Evolutionary conservation across 2,888 invertebrate species (phyloP).

Genomic region (Cephalotes varians): DNA sequence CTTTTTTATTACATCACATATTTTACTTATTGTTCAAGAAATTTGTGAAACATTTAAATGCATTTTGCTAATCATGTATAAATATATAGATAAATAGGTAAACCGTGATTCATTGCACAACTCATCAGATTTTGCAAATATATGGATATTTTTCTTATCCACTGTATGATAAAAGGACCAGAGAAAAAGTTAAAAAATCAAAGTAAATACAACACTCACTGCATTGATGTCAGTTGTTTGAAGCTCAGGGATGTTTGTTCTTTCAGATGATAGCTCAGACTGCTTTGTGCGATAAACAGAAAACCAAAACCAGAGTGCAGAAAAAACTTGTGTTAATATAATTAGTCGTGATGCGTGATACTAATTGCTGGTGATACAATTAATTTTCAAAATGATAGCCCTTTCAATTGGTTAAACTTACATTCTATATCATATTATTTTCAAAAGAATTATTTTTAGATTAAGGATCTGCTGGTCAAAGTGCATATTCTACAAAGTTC

Average conservation of each 20-base stretch:
- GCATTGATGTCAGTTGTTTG: slow-evolving; percentile 79
- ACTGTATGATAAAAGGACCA: slow-evolving; percentile 7
- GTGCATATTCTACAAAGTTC: neutral
- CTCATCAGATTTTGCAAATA: neutral
- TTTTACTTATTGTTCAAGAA: neutral
- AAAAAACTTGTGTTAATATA: slow-evolving; percentile 81
- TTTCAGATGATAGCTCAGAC: slow-evolving; percentile 82
- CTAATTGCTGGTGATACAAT: slow-evolving; percentile 57
- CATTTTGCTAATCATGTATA: neutral
- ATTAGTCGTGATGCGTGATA: slow-evolving; percentile 77
- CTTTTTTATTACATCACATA: neutral
- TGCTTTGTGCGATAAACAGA: slow-evolving; percentile 83
- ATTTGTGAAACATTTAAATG: neutral
- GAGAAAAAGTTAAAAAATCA: slow-evolving; percentile 3
- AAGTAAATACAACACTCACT: slow-evolving; percentile 80
- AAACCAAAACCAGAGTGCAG: slow-evolving; percentile 85
- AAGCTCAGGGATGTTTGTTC: slow-evolving; percentile 79
- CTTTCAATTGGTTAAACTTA: slow-evolving; percentile 23
- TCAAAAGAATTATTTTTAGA: neutral
- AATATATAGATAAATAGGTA: neutral
- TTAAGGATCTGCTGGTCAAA: slow-evolving; percentile 11
- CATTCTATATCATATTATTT: neutral
- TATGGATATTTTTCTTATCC: slow-evolving; percentile 15
- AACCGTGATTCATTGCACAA: neutral
- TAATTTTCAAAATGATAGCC: slow-evolving; percentile 17